Conservation (phyloP, 2,113 vertebrate species). For the Lethenteron reissneri region DNA sequence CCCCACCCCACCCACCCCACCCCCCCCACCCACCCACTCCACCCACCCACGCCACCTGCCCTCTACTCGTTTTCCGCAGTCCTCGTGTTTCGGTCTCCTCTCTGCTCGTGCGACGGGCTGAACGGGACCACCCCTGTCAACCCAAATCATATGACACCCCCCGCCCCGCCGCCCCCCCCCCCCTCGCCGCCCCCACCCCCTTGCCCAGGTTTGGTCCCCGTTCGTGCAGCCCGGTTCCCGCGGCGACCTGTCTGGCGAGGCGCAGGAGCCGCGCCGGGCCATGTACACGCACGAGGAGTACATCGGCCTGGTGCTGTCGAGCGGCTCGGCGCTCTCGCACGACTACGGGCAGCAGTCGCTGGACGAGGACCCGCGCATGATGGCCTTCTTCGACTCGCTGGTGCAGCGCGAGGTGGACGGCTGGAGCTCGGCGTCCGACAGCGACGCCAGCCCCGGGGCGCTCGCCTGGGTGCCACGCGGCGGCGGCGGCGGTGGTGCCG, state of each 20-base stretch:
- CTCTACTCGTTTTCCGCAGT: too few relatives aligned
- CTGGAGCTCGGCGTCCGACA: constrained; percentile 93
- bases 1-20: too few relatives aligned
- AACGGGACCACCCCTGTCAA: too few relatives aligned
- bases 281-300: constrained; percentile 96
- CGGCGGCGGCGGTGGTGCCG: not conserved
- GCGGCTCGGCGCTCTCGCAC: constrained; percentile 75
- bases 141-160: too few relatives aligned
- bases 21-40: too few relatives aligned
- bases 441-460: constrained; percentile 68
- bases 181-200: not conserved
- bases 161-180: too few relatives aligned
- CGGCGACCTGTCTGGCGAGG: constrained; percentile 65
- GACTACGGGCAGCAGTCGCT: constrained; percentile 93
- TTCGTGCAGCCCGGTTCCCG: constrained; percentile 78
- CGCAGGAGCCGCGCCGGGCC: constrained; percentile 75
- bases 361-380: constrained; percentile 92
- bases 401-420: constrained; percentile 86
- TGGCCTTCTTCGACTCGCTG: constrained; percentile 96
- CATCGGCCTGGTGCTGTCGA: constrained; percentile 88
- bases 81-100: too few relatives aligned
- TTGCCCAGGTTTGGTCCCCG: constrained; percentile 69
- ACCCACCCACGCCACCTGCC: too few relatives aligned
- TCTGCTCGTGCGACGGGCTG: too few relatives aligned
- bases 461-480: constrained; percentile 48